Evolutionary conservation across 2,888 invertebrate genomes (phyloP), one percentile per base, ranked within the genome.

Genomic region (Sphaerophoria taeniata): DNA sequence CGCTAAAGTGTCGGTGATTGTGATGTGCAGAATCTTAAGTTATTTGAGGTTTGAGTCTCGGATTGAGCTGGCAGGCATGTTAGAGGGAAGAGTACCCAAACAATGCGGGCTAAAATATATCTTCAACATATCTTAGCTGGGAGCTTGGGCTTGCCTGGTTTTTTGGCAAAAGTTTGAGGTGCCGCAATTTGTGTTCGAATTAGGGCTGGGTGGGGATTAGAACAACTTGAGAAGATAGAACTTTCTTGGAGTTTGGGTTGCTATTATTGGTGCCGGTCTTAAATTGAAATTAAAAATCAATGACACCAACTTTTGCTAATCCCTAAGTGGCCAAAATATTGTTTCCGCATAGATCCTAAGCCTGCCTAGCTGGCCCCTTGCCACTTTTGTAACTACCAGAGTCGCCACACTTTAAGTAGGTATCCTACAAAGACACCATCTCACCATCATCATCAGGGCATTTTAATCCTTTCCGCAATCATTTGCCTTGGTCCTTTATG

Each of bases 281-380:
- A 76, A 85, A 80, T 80, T 72, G 76, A 76, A 85, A 85, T 85
- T 85, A 72, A 85, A 85, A 80, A 85, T 85, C 84, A 85, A 80
- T 76, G 84, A 80, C 80, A 63, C 67, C 45, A 85, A 80, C 76
- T 85, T 76, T 61, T 58, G 61, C 84, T 76, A 84, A 76, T 72
- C 80, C 79, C 16, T 39, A 83, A 70, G 73, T 76, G 76, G 84
- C 69, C 84, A 53, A 84, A 85, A 76, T 79, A 61, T 43, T 12
- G 49, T 45, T 55, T 58, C 16, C 39, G 24, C 24, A 6, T 36
- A 36, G 51, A 34, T 36, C 36, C 49, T 14, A 11, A 12, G 11
- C 12, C 6, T 11, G 16, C 67, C 24, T 39, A 3, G 12, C n/a
- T 39, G 9, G 6, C 11, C 5, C 31, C 2, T 2, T 16, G 24